Evolutionary conservation across 2,113 vertebrate genomes (phyloP).

Genomic region (Struthio camelus): DNA sequence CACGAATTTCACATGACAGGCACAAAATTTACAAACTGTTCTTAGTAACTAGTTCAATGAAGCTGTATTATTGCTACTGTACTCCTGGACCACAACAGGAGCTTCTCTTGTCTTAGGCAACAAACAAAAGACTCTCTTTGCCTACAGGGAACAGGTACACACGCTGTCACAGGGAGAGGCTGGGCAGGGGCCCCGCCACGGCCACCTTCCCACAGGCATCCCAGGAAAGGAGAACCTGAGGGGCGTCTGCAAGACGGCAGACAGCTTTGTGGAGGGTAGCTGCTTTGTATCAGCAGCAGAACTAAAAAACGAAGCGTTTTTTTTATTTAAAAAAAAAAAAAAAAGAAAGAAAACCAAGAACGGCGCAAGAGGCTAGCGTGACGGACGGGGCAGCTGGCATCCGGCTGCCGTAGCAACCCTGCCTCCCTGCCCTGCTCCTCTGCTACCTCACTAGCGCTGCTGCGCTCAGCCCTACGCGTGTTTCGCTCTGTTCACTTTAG

Average conservation of each 20-base stretch:
- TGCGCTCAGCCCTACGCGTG: too few species aligned
- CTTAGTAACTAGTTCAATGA: background rate
- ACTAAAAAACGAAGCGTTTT: too few species aligned
- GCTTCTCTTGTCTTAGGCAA: fast-evolving
- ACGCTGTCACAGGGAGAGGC: fast-evolving
- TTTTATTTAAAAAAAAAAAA: too few species aligned
- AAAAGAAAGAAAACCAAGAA: too few species aligned
- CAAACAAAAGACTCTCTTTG: fast-evolving
- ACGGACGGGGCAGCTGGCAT: too few species aligned
- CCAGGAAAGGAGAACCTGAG: fast-evolving
- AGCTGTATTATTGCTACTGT: fast-evolving
- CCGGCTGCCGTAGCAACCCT: too few species aligned
- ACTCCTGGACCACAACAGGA: fast-evolving
- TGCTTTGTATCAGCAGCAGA: too few species aligned
- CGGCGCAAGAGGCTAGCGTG: too few species aligned
- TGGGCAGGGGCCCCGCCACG: background rate
- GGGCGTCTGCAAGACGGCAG: fast-evolving
- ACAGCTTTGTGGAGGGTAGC: too few species aligned
- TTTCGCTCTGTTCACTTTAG: too few species aligned
- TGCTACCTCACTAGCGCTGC: too few species aligned
- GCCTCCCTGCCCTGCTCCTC: too few species aligned
- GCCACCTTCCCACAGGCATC: background rate
- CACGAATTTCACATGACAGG: fast-evolving
- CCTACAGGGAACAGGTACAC: fast-evolving
- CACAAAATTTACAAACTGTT: fast-evolving